These are phyloP conservation scores for Drosophila bocki DNA, from an alignment of 1,140 invertebrate genomes.

Conservation along the genomic window DNA sequence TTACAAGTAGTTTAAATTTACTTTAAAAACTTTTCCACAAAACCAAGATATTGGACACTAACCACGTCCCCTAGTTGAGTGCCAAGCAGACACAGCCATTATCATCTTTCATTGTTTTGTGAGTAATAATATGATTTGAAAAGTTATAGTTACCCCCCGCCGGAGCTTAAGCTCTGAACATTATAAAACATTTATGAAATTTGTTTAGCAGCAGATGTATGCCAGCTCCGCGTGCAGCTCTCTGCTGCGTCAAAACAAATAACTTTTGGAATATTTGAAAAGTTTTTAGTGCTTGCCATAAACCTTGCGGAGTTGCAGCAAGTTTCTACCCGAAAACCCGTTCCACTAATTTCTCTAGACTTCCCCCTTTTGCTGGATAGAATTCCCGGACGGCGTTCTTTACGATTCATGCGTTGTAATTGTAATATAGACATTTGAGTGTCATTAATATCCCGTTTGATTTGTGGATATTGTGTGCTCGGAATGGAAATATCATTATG, in stretches of 20 bases:
- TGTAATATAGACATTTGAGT: conserved; percentile 45
- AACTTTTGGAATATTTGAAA: conserved; percentile 33
- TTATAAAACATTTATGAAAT: conserved; percentile 25
- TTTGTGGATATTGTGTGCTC: conserved; percentile 34
- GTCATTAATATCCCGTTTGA: conserved; percentile 41
- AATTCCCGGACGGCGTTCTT: background rate
- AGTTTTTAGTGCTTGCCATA: conserved; percentile 30
- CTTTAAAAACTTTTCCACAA: background rate
- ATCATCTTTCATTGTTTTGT: conserved; percentile 10
- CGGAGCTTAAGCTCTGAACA: background rate
- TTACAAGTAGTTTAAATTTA: background rate
- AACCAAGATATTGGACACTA: background rate
- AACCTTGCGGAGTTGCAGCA: conserved; percentile 19
- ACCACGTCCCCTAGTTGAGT: background rate
- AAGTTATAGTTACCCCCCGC: conserved; percentile 17
- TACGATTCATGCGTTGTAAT: conserved; percentile 8
- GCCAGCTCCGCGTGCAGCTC: background rate
- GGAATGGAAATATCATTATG: conserved; percentile 29
- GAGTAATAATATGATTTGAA: conserved; percentile 28
- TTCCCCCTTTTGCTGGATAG: no score
- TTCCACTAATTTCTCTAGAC: background rate
- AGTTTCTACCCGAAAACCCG: conserved; percentile 7
- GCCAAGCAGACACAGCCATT: conserved; percentile 1
- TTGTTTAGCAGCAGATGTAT: conserved; percentile 2
- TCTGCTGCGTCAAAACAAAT: conserved; percentile 14